Evolutionary conservation across 2,888 invertebrate genomes (phyloP), one percentile per base, ranked within the genome.

Genomic region (Rhyacophila evoluta): DNA sequence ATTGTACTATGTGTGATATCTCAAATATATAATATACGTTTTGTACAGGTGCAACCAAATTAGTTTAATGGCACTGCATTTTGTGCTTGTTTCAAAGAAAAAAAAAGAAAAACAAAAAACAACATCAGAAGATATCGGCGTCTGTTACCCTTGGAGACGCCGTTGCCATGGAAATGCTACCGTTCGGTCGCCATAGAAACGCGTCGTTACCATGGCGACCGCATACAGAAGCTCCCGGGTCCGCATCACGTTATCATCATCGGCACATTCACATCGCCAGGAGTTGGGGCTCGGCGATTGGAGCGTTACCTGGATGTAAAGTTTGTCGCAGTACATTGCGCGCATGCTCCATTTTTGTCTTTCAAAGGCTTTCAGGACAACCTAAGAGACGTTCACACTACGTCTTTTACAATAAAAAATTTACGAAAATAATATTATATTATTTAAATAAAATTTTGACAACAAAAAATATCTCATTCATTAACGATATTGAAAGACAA

Each of bases 331-430:
- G 55, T 55, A 55, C 55, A 55, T 55, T 55, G 15, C 19, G 55
- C 55, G 55, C 55, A 4, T 55, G 55, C 55, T 15, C 55, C 10
- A 19, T 55, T 19, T 19, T 55, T 25, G 55, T 55, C 25, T 55
- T 55, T 55, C 55, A 55, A 55, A 55, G 55, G 55, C 55, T 55
- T 55, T 55, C 55, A 55, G 55, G 55, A 55, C 55, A 55, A 19
- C 55, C 55, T 8, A 55, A 55, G 55, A 10, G 8, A 25, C 25
- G 8, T 55, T 25, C 25, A 25, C 15, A 55, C 55, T 25, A 4
- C 38, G 8, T 33, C 29, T n/a, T n/a, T n/a, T n/a, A n/a, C n/a
- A n/a, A n/a, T n/a, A n/a, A n/a, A n/a, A 33, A 33, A 33, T 1
- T 38, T n/a, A 38, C 1, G 11, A 38, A 38, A 11, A 38, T 38